Evolutionary conservation across 1,140 invertebrate species (phyloP).

Genomic region (Ceratoteleas bidentatus): DNA sequence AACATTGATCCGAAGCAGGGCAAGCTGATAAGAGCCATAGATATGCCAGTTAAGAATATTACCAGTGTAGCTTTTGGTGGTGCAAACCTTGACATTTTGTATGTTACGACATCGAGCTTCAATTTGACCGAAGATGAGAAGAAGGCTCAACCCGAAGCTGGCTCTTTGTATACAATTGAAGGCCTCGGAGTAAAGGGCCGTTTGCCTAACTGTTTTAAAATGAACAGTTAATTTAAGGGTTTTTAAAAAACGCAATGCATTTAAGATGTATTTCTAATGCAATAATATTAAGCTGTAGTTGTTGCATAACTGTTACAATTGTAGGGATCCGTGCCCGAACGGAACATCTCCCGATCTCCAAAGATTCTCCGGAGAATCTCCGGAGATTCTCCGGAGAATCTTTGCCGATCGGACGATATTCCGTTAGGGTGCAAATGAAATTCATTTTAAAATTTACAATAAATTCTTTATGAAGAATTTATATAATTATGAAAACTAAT

Average conservation of each 20-base stretch:
- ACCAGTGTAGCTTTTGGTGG: conserved; percentile 92
- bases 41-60: conserved; percentile 86
- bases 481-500: too few relatives aligned
- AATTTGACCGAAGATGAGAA: conserved; percentile 81
- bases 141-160: conserved; percentile 84
- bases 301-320: too few relatives aligned
- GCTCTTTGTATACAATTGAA: conserved; percentile 87
- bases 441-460: too few relatives aligned
- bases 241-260: background rate
- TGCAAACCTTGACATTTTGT: conserved; percentile 87
- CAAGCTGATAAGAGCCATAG: conserved; percentile 82
- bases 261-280: too few relatives aligned
- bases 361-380: too few relatives aligned
- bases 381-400: too few relatives aligned
- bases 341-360: too few relatives aligned
- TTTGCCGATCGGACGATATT: too few relatives aligned
- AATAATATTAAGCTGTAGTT: too few relatives aligned
- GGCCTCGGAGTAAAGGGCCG: conserved; percentile 85
- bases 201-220: conserved; percentile 67
- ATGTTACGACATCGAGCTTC: conserved; percentile 86
- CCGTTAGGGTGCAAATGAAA: too few relatives aligned
- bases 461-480: too few relatives aligned
- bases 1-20: conserved; percentile 82
- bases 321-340: too few relatives aligned
- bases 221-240: conserved; percentile 16